Conservation (phyloP, 2,113 vertebrate species). For the Antechinus stuartii region DNA sequence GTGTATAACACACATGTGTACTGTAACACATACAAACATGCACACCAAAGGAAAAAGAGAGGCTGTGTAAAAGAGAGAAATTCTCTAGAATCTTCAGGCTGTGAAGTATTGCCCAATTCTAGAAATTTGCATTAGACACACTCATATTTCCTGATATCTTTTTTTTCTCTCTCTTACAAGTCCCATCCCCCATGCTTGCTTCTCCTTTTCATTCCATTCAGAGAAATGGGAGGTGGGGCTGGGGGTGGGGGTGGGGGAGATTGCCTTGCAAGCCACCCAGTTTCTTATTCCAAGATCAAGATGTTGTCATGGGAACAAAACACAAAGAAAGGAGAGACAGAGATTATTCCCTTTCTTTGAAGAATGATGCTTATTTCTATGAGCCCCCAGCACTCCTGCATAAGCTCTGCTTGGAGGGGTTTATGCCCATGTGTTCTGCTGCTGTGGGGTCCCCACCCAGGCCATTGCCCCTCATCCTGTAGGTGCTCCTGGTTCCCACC, state of each 20-base stretch:
- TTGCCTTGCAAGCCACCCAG: not conserved
- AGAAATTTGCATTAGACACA: not conserved
- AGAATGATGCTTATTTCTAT: not conserved
- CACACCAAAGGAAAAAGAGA: too few relatives aligned
- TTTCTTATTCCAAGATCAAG: not conserved
- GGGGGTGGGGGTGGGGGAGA: not conserved
- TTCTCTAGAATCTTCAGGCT: not conserved
- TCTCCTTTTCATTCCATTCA: not conserved
- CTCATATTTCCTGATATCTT: not conserved
- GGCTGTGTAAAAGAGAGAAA: not conserved
- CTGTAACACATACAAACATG: too few relatives aligned
- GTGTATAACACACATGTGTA: too few relatives aligned
- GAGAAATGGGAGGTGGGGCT: not conserved
- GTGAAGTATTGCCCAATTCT: not conserved
- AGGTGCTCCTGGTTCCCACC: not conserved
- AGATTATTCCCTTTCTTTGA: not conserved
- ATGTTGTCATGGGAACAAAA: conserved; percentile 2
- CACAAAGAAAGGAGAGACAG: not conserved
- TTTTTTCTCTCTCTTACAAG: not conserved
- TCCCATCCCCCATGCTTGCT: not conserved
- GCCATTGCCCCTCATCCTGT: not conserved
- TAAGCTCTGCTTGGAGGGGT: not conserved
- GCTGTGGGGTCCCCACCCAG: not conserved
- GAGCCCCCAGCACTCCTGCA: not conserved
- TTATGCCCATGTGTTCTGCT: not conserved